Base-by-base conservation (phyloP, 2,888 invertebrate species). In the Tenthredo notha region DNA sequence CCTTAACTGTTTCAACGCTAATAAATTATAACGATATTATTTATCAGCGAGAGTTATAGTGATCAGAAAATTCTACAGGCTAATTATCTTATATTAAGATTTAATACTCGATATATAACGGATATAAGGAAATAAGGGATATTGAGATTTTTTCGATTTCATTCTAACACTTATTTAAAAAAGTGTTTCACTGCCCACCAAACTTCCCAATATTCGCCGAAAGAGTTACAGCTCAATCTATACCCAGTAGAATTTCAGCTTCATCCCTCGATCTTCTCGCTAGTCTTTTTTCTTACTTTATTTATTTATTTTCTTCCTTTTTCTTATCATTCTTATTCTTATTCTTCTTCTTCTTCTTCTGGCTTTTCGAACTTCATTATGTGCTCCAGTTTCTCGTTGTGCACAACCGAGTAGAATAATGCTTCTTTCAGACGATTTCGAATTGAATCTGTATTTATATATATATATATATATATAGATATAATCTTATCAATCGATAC, bases 11-110 rank as follows among this genome's bases (percentile, higher is more conserved):
- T 40, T n/a, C 78, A 15, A n/a, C 18, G 54, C 18, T 33, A 78
- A 58, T 78, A 78, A 78, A 78, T 78, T 78, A 78, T 78, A 58
- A 33, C 78, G 78, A 37, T 78, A 37, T 78, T 78, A 78, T 58
- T 78, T 78, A 78, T 78, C 78, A 54, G 29, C 43, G 9, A 54
- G 78, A 78, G 78, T 33, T 54, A 78, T 58, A 33, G 75, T 29
- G 47, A 75, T 75, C 75, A 25, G 18, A 0, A 47, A 15, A n/a
- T n/a, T n/a, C 21, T 25, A 1, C 37, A n/a, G 15, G 3, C 37
- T 70, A 0, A 6, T 40, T 18, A 37, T 37, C 18, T 33, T 15
- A 2, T n/a, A n/a, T n/a, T n/a, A n/a, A n/a, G 37, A 70, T 70
- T 37, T 18, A n/a, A 33, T 70, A 18, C 37, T 33, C 70, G 70